Base-by-base conservation (phyloP, 2,113 vertebrate species). In the Tupaia tana region DNA sequence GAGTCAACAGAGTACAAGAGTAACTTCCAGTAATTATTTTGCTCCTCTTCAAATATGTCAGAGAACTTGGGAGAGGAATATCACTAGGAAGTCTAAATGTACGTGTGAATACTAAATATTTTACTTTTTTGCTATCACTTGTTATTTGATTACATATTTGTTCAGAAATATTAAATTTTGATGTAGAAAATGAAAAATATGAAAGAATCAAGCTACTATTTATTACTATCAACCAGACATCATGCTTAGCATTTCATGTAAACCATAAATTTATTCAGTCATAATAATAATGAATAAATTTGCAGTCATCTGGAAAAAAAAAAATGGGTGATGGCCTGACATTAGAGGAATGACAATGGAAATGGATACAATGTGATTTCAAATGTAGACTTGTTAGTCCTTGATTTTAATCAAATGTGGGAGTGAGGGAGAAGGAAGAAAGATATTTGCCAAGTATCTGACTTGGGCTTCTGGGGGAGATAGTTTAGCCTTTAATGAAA, bases 121-220 rank as follows among this genome's bases (percentile, higher is more conserved):
- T 77, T 88, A n/a, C 56, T 18, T 69, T 78, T 89, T 94, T 84
- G 31, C 54, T 18, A 56, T 27, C 66, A 70, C 15, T 80, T 75
- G 61, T 81, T 83, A 75, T 54, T 70, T 90, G 77, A 71, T 27
- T 25, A 70, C 85, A 58, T 10, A 25, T 29, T 15, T 90, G 18
- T 43, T 93, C 15, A 59, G 29, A 96, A 82, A 95, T 70, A 66
- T 25, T 71, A 90, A 82, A 84, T 71, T 89, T 86, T 87, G 67
- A 77, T 86, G 34, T 31, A 75, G 71, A 83, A 95, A 90, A 59
- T 92, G 6, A 84, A 93, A 1, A 31, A 29, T 86, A 61, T 75
- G 70, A 81, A 88, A 59, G 79, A 91, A 83, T 94, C 80, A 74
- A 91, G 78, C 24, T 58, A 27, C 25, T 54, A 7, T 87, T 77